These are phyloP conservation scores for Philaenus spumarius DNA, from an alignment of 1,140 invertebrate species.

Conservation along the genomic window DNA sequence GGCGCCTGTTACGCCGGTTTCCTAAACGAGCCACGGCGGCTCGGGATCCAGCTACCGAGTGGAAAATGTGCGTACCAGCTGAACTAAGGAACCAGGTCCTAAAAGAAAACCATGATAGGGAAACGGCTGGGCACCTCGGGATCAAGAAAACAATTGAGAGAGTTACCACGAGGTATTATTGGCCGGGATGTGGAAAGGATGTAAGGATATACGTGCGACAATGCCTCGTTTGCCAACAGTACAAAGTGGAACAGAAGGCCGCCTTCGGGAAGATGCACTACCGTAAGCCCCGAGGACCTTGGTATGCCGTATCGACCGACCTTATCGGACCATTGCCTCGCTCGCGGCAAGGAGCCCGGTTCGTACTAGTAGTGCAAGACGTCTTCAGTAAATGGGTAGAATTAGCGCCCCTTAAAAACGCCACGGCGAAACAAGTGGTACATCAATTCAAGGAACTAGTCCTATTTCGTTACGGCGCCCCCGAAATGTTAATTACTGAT, in stretches of 20 bases:
- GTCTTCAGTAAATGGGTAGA: constrained; percentile 39
- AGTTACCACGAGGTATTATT: constrained; percentile 27
- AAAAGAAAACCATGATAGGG: constrained; percentile 27
- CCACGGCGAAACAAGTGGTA: constrained; percentile 21
- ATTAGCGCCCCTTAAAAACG: constrained; percentile 29
- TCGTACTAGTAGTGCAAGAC: constrained; percentile 37
- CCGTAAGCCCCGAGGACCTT: constrained; percentile 28
- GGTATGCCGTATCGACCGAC: constrained; percentile 37
- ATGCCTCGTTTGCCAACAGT: constrained; percentile 31
- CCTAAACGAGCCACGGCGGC: background rate
- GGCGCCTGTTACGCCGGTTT: background rate
- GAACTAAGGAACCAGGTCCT: constrained; percentile 23
- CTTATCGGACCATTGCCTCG: constrained; percentile 39
- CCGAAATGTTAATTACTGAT: constrained; percentile 6
- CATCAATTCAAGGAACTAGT: background rate
- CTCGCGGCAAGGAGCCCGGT: constrained; percentile 32
- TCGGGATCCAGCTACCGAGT: constrained; percentile 11
- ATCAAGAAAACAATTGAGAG: constrained; percentile 31
- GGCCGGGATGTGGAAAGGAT: constrained; percentile 31
- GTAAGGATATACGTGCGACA: constrained; percentile 21
- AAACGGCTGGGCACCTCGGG: constrained; percentile 28
- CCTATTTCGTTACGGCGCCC: constrained; percentile 7
- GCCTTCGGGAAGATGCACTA: constrained; percentile 33
- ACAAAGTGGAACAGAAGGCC: constrained; percentile 32
- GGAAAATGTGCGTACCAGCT: constrained; percentile 32